Evolutionary conservation across 2,888 invertebrate genomes (phyloP).

Genomic region (Ochropleura leucogaster): DNA sequence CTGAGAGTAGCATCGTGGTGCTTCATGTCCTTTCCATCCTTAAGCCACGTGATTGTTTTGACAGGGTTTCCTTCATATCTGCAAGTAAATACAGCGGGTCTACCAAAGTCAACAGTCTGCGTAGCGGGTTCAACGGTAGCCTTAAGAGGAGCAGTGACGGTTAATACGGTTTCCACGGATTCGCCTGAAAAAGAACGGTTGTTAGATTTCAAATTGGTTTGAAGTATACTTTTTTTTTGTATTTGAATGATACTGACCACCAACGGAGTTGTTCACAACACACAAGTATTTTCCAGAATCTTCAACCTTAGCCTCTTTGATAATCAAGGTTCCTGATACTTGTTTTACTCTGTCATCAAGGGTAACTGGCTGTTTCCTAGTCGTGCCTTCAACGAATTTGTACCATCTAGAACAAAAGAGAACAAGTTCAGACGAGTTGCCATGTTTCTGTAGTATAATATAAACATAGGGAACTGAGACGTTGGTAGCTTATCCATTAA

Average conservation of each 20-base stretch:
- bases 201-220: not conserved
- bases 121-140: constrained; percentile 97
- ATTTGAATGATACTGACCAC: constrained; percentile 87
- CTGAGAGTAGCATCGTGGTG: constrained; percentile 95
- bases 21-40: constrained; percentile 96
- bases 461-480: constrained; percentile 2
- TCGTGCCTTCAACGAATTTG: constrained; percentile 97
- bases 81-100: constrained; percentile 97
- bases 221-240: not conserved
- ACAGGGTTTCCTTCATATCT: constrained; percentile 97
- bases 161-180: constrained; percentile 97
- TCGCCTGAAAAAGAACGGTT: constrained; percentile 92
- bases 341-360: constrained; percentile 97
- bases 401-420: constrained; percentile 96
- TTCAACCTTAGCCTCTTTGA: constrained; percentile 96
- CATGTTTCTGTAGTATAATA: constrained; percentile 1
- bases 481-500: constrained; percentile 22
- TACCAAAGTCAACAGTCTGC: constrained; percentile 98
- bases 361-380: constrained; percentile 96
- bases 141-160: constrained; percentile 97
- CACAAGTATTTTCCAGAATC: constrained; percentile 98
- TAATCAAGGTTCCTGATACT: constrained; percentile 98
- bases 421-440: constrained; percentile 74
- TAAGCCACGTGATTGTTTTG: constrained; percentile 97
- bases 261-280: constrained; percentile 98